These are phyloP conservation scores for Polypedilum pembai DNA, from an alignment of 1,140 invertebrate genomes.

Conservation along the genomic window DNA sequence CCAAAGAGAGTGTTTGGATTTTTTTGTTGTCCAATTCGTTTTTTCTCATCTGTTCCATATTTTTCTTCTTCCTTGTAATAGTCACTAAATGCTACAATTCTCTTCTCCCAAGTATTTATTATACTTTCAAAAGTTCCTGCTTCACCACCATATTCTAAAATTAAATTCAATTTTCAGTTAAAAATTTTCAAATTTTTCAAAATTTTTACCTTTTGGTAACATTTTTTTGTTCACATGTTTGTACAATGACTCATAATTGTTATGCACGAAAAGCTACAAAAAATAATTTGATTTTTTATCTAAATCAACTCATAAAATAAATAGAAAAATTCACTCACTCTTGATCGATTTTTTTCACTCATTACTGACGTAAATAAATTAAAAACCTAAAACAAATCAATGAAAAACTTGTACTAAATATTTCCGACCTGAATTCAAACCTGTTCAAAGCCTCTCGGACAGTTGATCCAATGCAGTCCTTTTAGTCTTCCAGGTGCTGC, in stretches of 20 bases:
- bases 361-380: constrained; percentile 46
- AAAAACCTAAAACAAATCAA: no score
- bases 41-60: constrained; percentile 49
- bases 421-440: no score
- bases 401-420: no score
- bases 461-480: constrained; percentile 49
- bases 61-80: constrained; percentile 48
- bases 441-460: constrained; percentile 45
- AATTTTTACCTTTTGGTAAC: constrained; percentile 42
- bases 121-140: constrained; percentile 44
- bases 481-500: constrained; percentile 49
- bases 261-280: constrained; percentile 45
- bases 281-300: not conserved
- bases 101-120: constrained; percentile 49
- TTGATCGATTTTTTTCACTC: constrained; percentile 45
- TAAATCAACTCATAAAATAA: not conserved
- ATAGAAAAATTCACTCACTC: constrained; percentile 39
- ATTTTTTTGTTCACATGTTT: constrained; percentile 43
- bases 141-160: constrained; percentile 48
- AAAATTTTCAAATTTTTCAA: not conserved
- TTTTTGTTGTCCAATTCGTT: constrained; percentile 46
- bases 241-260: constrained; percentile 43
- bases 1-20: constrained; percentile 48
- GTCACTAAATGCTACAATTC: constrained; percentile 44
- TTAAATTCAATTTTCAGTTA: no score